Base-by-base conservation (phyloP, 2,113 vertebrate species). In the Phalacrocorax aristotelis region DNA sequence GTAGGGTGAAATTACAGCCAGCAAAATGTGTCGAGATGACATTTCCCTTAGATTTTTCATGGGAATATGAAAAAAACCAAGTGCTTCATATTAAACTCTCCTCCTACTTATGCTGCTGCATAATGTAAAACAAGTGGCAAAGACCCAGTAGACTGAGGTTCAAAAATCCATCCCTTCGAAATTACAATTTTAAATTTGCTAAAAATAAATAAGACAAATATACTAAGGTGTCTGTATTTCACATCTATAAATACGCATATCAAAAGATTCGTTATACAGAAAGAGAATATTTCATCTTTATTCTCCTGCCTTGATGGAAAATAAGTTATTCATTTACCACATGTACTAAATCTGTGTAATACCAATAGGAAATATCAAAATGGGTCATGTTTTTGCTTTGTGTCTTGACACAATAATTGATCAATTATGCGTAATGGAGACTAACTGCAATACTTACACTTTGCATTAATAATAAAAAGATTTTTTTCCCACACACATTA, bases 371-470 rank as follows among this genome's bases (percentile, higher is more conserved):
- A 89, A 70, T 77, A 95, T 51, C 62, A 95, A 83, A 42, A 9
- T 62, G 46, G 89, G 58, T 83, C 82, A 76, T 80, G 76, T 89
- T 95, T 89, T 95, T 75, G 75, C 79, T 97, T 90, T 78, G 34
- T 65, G 34, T 68, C 46, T 91, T 95, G 75, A 90, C 74, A 86
- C 9, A 65, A 58, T 90, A 96, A 95, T 93, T 94, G 94, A 66
- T 68, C 93, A 95, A 91, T 97, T 95, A 95, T 19, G 8, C 74
- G 91, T 87, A 95, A 96, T 68, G 58, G 58, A 94, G 46, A 83
- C 71, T 89, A 93, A 92, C 61, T 52, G 87, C 74, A 79, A 38
- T 4, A 40, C 21, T 52, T 65, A 84, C 19, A 52, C 7, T 72
- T 54, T 74, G 54, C 70, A 65, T 87, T 93, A 90, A 58, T 68